phyloP scores from a whole-genome alignment of 2,797 vertebrate species.

The Myripristis jacobus region DNA sequence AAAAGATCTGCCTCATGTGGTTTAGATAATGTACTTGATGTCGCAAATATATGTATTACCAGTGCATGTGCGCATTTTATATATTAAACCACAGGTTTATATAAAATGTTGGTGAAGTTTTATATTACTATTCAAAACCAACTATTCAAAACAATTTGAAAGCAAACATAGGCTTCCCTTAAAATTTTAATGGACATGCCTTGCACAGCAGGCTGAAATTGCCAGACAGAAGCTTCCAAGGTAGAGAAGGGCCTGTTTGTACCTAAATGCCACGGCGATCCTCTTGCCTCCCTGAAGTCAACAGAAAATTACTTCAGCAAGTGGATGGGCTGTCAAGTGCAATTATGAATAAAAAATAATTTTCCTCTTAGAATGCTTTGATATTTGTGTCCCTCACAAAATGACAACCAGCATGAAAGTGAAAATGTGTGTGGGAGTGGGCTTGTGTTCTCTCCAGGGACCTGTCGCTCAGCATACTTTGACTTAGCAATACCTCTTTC shows the following conservation, averaged over 20 bases:
- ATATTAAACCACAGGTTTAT: background rate
- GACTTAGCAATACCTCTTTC: background rate
- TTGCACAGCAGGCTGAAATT: background rate
- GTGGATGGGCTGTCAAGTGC: background rate
- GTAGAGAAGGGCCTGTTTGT: background rate
- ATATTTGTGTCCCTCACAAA: background rate
- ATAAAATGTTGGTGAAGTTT: background rate
- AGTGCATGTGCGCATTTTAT: background rate
- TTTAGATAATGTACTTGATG: no score
- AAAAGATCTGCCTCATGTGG: no score
- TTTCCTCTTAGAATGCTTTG: background rate
- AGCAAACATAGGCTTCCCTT: background rate
- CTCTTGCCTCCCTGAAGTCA: background rate
- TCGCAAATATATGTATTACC: background rate
- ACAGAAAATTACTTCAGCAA: background rate
- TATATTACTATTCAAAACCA: background rate
- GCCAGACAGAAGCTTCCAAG: background rate
- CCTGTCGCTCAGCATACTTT: background rate
- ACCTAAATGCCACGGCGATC: background rate
- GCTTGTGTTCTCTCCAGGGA: slow-evolving; percentile 18
- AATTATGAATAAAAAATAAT: background rate
- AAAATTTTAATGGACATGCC: background rate
- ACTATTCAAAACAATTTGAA: no score
- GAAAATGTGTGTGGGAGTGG: slow-evolving; percentile 15
- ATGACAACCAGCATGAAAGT: slow-evolving; percentile 9